Evolutionary conservation across 2,888 invertebrate genomes (phyloP), one percentile per base, ranked within the genome.

Genomic region (Disparrhopalites patrizii): DNA sequence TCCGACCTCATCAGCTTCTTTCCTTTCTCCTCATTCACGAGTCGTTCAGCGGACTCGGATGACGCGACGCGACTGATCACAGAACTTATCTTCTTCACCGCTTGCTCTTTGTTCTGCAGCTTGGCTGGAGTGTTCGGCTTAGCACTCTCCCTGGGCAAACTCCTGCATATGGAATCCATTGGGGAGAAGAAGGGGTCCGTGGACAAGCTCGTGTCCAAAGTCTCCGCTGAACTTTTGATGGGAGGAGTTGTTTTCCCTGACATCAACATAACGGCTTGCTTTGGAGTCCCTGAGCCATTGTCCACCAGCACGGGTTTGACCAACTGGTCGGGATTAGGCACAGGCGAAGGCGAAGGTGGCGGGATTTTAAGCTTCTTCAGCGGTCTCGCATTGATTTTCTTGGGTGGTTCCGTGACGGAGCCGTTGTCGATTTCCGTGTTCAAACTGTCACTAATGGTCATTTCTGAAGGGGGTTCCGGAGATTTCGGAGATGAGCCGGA

Each of bases 241-340:
- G 52, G 66, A 28, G 47, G 54, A 20, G 66, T 62, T 38, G 71
- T 65, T 65, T 69, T 72, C 31, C 70, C 75, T 61, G 65, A 66
- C 0, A 69, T 54, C 3, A 74, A 68, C 72, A 75, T 71, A 43
- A 70, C 62, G 3, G 69, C 73, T 28, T 68, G 51, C 30, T 71
- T 68, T n/a, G 71, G 69, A 25, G 62, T 51, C 15, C 67, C 71
- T 30, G 67, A 69, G 0, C 73, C 73, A 50, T 57, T 65, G 47
- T 73, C 73, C n/a, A 72, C 30, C 25, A 71, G 25, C 10, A 73
- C 75, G 25, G 71, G 66, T 47, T 72, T 74, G 5, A 61, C 60
- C 20, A 85, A 80, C 68, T 82, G 82, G 78, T 85, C 85, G 60
- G 84, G 83, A 79, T 85, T 83, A 78, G 84, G 85, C 47, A 47